Evolutionary conservation across 2,113 vertebrate genomes (phyloP).

Genomic region (Lates calcarifer): DNA sequence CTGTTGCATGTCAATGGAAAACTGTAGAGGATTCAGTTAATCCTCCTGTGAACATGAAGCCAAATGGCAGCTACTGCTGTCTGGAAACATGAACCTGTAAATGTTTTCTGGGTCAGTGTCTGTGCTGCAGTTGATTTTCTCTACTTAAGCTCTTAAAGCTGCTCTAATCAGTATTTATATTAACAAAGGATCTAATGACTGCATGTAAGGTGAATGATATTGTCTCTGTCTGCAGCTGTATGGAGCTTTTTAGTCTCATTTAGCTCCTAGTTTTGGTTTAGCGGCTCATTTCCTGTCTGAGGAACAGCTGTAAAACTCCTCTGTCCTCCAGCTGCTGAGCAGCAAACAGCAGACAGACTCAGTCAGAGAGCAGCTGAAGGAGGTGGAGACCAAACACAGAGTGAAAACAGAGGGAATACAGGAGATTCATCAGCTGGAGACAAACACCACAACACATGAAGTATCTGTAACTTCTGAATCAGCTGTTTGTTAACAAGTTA

Average conservation of each 20-base stretch:
- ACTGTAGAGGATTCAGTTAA: conserved; percentile 67
- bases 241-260: background rate
- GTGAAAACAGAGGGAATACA: too few species aligned
- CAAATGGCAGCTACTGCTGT: background rate
- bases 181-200: background rate
- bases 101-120: background rate
- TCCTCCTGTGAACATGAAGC: conserved; percentile 43
- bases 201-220: background rate
- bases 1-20: background rate
- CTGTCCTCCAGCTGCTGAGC: too few species aligned
- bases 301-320: too few species aligned
- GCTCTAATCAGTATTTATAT: background rate
- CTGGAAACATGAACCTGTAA: background rate
- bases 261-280: background rate
- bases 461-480: too few species aligned
- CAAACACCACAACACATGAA: too few species aligned
- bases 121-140: background rate
- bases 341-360: too few species aligned
- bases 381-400: too few species aligned
- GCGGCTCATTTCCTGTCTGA: background rate
- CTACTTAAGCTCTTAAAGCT: background rate
- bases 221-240: too few species aligned
- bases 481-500: too few species aligned
- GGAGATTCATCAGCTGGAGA: too few species aligned
- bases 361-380: too few species aligned